Base-by-base conservation (phyloP, 37 sponge, comb jelly and placozoan genomes). In the Halichondria panicea region DNA sequence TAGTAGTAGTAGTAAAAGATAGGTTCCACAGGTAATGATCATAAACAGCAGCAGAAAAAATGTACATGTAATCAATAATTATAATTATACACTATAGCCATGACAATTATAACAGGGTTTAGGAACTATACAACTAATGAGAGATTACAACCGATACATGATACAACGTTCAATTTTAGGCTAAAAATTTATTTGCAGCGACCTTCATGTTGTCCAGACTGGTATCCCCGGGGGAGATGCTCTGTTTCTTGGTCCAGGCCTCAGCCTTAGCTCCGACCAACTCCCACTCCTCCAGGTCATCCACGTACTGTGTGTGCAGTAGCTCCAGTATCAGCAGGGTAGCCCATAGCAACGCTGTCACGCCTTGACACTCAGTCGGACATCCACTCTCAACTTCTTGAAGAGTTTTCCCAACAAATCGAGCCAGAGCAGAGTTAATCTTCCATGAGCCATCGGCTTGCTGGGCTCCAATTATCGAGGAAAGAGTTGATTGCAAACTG, bases 271-370 rank as follows among this genome's bases (percentile, higher is more conserved):
- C 71, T 25, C 78, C 82, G 15, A 90, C 61, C 57, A 90, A 78
- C 68, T 90, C 81, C 91, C 91, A 90, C 66, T 90, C 82, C 43
- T 90, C 91, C 42, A 81, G 25, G 52, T 71, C 70, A 25, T 43
- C 55, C 1, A 55, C 9, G 41, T 41, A 66, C 65, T 76, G 55
- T 18, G n/a, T 67, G 57, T 84, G 78, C 38, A 84, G 60, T 46
- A 52, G 56, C 32, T 52, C 46, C 67, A 84, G 25, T 22, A 53
- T 71, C 28, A 85, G 53, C 19, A 81, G 35, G 8, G 91, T 90
- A 13, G 78, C 80, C 90, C 90, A 89, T 18, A 79, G 55, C 11
- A 32, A 60, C 43, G 57, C 50, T 32, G 27, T 42, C 19, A 43
- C 64, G 13, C 46, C 79, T 21, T 68, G 45, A 67, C 84, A 83